Percentiles rank a stretch among this genome's conserved stretches.
These are phyloP conservation scores for Sebastes taczanowskii DNA, from an alignment of 2,797 vertebrate species.

Conservation along the genomic window DNA sequence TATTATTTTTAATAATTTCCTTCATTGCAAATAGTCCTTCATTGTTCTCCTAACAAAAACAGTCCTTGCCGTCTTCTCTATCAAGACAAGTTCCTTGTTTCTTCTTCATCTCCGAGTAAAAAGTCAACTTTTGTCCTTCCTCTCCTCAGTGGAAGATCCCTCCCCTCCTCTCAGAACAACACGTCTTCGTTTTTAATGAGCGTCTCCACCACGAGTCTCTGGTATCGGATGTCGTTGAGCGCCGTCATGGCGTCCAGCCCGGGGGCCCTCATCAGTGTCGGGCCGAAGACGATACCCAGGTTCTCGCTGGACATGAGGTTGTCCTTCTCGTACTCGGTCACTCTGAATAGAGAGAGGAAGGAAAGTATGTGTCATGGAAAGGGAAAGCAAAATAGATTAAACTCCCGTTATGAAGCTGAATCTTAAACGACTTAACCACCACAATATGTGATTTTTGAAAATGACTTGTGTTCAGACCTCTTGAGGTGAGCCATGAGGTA, in stretches of 20 bases:
- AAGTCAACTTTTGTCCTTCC: constrained; percentile 6
- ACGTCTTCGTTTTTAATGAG: constrained; percentile 99
- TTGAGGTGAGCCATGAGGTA: constrained; percentile 99
- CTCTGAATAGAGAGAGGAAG: constrained; percentile 76
- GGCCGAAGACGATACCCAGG: constrained; percentile 97
- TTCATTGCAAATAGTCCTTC: constrained; percentile 24
- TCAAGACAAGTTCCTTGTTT: background rate
- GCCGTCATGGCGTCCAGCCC: constrained; percentile 97
- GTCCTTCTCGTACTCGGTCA: constrained; percentile 93
- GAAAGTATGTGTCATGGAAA: background rate
- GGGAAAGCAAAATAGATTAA: background rate
- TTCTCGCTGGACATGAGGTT: constrained; percentile 99
- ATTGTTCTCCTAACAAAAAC: background rate
- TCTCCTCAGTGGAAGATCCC: background rate
- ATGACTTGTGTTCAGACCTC: constrained; percentile 79
- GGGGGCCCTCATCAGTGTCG: constrained; percentile 97
- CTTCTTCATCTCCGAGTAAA: constrained; percentile 16
- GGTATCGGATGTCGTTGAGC: constrained; percentile 97
- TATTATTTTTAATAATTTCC: background rate
- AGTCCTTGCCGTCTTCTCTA: background rate
- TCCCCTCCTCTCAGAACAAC: constrained; percentile 88
- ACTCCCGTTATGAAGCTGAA: background rate
- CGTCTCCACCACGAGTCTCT: constrained; percentile 97
- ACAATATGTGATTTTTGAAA: background rate
- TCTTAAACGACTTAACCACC: background rate